phyloP scores from a whole-genome alignment of 2,797 vertebrate species.

The Sebastes taczanowskii region DNA sequence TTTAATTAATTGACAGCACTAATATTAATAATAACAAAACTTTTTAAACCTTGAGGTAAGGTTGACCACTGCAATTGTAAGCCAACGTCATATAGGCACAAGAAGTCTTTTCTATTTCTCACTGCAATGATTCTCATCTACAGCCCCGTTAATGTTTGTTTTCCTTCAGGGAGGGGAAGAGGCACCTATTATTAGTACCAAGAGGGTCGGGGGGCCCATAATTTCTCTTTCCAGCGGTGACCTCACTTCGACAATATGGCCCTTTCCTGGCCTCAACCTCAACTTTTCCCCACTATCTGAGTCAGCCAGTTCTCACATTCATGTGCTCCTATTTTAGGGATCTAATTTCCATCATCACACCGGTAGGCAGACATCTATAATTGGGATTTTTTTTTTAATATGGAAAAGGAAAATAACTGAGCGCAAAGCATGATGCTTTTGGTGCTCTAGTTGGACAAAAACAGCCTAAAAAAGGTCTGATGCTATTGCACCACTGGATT shows the following conservation, averaged over 20 bases:
- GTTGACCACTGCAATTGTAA: neutral
- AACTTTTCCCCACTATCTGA: slow-evolving; percentile 61
- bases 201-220: slow-evolving; percentile 13
- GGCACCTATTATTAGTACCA: slow-evolving; percentile 33
- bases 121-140: slow-evolving; percentile 24
- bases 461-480: neutral
- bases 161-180: slow-evolving; percentile 43
- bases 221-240: slow-evolving; percentile 66
- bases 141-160: slow-evolving; percentile 43
- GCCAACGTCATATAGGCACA: neutral
- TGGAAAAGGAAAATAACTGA: slow-evolving; percentile 51
- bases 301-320: slow-evolving; percentile 54
- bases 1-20: too few relatives aligned
- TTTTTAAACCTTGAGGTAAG: neutral
- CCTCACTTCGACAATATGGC: slow-evolving; percentile 59
- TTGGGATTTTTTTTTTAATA: slow-evolving; percentile 21
- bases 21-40: neutral
- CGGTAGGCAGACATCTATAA: slow-evolving; percentile 36
- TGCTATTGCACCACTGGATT: slow-evolving; percentile 15
- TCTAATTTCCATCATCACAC: slow-evolving; percentile 50
- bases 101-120: neutral
- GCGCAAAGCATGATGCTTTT: neutral
- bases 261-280: slow-evolving; percentile 54
- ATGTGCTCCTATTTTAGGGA: slow-evolving; percentile 57
- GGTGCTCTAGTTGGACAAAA: slow-evolving; percentile 13